Percentiles rank a stretch among this genome's conserved stretches.
Conservation (phyloP, 2,113 vertebrate genomes). For the Ptilorrhoa leucosticta region DNA sequence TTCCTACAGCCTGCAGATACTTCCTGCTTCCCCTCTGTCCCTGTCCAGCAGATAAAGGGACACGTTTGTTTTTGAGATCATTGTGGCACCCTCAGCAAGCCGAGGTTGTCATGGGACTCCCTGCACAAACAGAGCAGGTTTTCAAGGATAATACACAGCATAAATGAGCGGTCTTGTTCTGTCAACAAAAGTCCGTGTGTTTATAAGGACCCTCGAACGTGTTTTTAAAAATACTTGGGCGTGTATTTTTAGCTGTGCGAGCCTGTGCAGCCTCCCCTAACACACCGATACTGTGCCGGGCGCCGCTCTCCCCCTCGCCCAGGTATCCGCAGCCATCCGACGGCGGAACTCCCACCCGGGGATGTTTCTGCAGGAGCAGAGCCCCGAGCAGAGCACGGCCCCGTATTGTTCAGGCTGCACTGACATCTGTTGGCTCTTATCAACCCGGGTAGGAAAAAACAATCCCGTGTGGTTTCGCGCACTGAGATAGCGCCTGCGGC, state of each 20-base stretch:
- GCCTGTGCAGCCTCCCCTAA: not conserved
- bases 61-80: not conserved
- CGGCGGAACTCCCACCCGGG: not conserved
- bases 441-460: not conserved
- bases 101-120: not conserved
- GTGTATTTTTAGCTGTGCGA: conserved; percentile 39
- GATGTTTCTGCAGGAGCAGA: not conserved
- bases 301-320: not conserved
- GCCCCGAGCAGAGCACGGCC: not conserved
- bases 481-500: not conserved
- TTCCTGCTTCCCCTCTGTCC: not conserved
- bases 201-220: not conserved
- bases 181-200: not conserved
- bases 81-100: not conserved
- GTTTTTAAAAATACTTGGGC: not conserved
- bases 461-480: not conserved
- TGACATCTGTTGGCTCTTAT: conserved; percentile 28
- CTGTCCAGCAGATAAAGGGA: not conserved
- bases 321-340: not conserved
- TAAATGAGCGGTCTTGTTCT: not conserved
- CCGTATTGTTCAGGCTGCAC: not conserved
- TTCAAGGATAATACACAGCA: conserved; percentile 39
- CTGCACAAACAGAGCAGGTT: not conserved
- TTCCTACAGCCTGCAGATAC: not conserved
- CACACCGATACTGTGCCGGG: not conserved